Percentiles rank a stretch among this genome's conserved stretches.
Conservation (phyloP, 2,888 invertebrate species). For the Hetaerina titia region DNA sequence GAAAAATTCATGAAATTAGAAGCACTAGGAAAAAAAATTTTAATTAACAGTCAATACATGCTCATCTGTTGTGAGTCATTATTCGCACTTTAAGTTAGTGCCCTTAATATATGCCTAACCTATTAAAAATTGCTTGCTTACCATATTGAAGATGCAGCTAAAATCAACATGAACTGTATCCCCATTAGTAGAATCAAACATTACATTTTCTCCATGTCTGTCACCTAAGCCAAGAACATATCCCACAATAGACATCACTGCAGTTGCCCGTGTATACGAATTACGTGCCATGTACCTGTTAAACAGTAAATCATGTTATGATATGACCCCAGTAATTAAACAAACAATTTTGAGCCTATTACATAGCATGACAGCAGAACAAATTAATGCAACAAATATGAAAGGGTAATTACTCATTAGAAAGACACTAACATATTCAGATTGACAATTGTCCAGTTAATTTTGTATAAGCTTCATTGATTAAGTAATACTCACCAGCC, state of each 20-base stretch:
- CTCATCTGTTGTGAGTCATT: no score
- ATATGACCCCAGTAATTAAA: no score
- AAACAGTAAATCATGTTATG: slow-evolving; percentile 73
- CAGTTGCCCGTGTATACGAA: slow-evolving; percentile 93
- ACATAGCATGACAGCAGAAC: no score
- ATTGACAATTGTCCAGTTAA: no score
- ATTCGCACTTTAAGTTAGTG: no score
- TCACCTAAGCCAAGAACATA: slow-evolving; percentile 97
- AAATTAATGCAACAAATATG: no score
- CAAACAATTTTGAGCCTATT: no score
- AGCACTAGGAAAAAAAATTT: no score
- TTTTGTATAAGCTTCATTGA: slow-evolving; percentile 55
- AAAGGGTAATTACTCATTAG: no score
- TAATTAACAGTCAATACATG: no score
- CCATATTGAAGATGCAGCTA: slow-evolving; percentile 97
- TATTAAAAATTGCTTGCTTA: slow-evolving; percentile 72
- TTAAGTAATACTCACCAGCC: slow-evolving; percentile 82
- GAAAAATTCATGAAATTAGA: background rate
- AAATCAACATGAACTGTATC: slow-evolving; percentile 99
- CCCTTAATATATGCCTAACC: no score
- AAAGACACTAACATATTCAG: no score
- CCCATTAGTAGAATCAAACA: slow-evolving; percentile 94
- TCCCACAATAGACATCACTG: slow-evolving; percentile 98
- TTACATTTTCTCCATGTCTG: slow-evolving; percentile 97
- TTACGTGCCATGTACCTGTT: slow-evolving; percentile 93